phyloP scores from a whole-genome alignment of 2,113 vertebrate genomes.

The Syngnathus typhle region DNA sequence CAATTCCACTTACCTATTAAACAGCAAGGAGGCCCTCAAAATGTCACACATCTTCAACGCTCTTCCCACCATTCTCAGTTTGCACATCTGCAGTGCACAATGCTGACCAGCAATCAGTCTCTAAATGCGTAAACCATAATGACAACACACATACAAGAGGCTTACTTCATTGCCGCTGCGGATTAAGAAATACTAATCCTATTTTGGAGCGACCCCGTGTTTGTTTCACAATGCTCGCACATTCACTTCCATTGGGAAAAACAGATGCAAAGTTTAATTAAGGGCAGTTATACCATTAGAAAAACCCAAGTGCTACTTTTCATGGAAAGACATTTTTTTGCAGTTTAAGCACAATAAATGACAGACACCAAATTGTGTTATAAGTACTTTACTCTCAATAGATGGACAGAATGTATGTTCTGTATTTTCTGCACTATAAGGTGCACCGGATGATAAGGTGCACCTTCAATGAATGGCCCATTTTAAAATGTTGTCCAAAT shows the following conservation, averaged over 20 bases:
- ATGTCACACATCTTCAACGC: not conserved
- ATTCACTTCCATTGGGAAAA: not conserved
- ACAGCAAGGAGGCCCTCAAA: slow-evolving; percentile 13
- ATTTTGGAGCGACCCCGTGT: slow-evolving; percentile 38
- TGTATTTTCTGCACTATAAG: no score
- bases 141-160: slow-evolving; percentile 12
- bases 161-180: slow-evolving; percentile 31
- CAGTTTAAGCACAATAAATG: not conserved
- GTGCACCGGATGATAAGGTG: no score
- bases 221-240: slow-evolving; percentile 13
- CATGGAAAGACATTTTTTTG: not conserved
- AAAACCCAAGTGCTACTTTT: not conserved
- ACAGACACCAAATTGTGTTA: not conserved
- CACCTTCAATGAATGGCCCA: no score
- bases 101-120: slow-evolving; percentile 13
- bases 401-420: not conserved
- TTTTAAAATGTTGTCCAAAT: no score
- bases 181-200: slow-evolving; percentile 54
- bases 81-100: slow-evolving; percentile 26
- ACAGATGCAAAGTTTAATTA: not conserved
- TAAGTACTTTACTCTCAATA: not conserved
- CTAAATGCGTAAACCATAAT: slow-evolving; percentile 1
- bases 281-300: not conserved
- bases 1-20: slow-evolving; percentile 44
- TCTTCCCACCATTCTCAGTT: not conserved